Evolutionary conservation across 2,888 invertebrate species (phyloP), one percentile per base, ranked within the genome.

Genomic region (Leptogaster cylindrica): DNA sequence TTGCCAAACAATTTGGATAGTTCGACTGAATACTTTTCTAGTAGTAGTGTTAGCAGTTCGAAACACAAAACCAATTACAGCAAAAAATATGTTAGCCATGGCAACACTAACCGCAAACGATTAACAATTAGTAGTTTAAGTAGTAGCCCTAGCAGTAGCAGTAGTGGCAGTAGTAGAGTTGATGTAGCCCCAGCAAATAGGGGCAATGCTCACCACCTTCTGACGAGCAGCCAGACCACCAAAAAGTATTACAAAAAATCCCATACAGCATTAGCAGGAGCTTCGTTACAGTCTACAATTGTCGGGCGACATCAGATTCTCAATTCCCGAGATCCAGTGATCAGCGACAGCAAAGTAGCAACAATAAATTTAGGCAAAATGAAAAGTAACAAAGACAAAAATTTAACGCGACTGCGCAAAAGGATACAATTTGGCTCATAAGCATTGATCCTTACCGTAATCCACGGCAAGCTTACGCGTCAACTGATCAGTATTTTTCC

Each of bases 1-100:
- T 72, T 71, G 73, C 72, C 73, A 71, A 71, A 73, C 66, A 72
- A 70, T 68, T 72, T 73, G 70, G 65, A 73, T 70, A 72, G 73
- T 72, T 72, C 71, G 73, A 73, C 74, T 72, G 74, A 74, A 71
- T 73, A 72, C 68, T 70, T 70, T 68, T 70, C 71, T 71, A 73
- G 73, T 70, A 73, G 70, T 72, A 72, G 55, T 39, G 28, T 70
- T 71, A 73, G 71, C 68, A 70, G 69, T 69, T 70, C 68, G 52
- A 69, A 66, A 67, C 58, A 70, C 68, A 72, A 70, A 71, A 51
- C 71, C 66, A 70, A 70, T 68, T 71, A 68, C 70, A 51, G 44
- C 36, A 27, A 69, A 55, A 70, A 51, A 27, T 51, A 39, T 31
- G 51, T 52, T 44, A 28, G 48, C 31, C 12, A 27, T 41, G 41